Evolutionary conservation across 2,797 vertebrate species (phyloP).

Genomic region (Cynopterus sphinx): DNA sequence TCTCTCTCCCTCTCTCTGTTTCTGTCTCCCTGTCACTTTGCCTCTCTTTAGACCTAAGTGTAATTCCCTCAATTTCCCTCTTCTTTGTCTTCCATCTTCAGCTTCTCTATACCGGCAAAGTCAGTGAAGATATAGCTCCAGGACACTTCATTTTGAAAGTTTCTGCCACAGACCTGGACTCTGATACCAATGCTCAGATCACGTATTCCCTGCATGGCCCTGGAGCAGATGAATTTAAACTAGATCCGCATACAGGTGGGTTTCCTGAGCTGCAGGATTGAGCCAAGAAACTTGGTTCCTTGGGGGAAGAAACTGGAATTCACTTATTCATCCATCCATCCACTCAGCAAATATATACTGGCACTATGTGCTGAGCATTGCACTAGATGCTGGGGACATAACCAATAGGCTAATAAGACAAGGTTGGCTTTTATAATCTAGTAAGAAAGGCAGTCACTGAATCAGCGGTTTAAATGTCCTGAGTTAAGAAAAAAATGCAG

Average conservation of each 20-base stretch:
- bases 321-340: background rate
- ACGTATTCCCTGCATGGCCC: conserved; percentile 94
- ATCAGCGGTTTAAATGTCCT: background rate
- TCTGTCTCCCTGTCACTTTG: background rate
- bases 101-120: conserved; percentile 92
- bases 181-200: conserved; percentile 94
- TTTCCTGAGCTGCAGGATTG: background rate
- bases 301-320: background rate
- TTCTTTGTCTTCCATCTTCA: conserved; percentile 77
- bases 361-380: background rate
- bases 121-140: conserved; percentile 92
- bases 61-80: background rate
- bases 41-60: background rate
- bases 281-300: background rate
- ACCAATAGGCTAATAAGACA: background rate
- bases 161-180: conserved; percentile 91
- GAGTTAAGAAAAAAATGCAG: background rate
- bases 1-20: background rate
- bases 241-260: conserved; percentile 94
- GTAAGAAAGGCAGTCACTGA: background rate
- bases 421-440: background rate
- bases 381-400: background rate
- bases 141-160: conserved; percentile 92
- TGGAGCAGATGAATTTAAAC: conserved; percentile 92
- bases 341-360: background rate